Evolutionary conservation across 2,888 invertebrate genomes (phyloP).

Genomic region (Rhimphoctona megacephalus): DNA sequence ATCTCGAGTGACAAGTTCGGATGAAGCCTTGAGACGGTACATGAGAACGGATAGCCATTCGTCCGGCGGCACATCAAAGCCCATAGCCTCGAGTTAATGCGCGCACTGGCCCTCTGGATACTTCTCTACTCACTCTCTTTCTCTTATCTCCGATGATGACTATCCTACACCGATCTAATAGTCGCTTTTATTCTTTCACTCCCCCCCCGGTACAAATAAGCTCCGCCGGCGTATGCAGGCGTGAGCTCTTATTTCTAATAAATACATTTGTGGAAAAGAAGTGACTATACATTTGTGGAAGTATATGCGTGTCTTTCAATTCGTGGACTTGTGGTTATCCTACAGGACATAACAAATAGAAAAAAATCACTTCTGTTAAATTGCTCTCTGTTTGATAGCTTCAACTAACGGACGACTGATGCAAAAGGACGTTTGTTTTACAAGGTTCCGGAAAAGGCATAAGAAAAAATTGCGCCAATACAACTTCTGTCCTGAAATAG

Average conservation of each 20-base stretch:
- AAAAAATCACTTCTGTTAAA: neutral
- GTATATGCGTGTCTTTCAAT: neutral
- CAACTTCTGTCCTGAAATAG: neutral
- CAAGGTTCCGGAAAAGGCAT: neutral
- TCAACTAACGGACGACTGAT: neutral
- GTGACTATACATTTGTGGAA: neutral
- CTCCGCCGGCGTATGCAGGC: neutral
- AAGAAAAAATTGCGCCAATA: neutral
- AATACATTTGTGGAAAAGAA: neutral
- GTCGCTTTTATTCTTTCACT: constrained; percentile 33
- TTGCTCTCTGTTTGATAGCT: neutral
- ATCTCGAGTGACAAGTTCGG: constrained; percentile 81
- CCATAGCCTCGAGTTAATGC: constrained; percentile 73
- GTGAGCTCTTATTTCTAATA: neutral
- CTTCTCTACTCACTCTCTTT: constrained; percentile 42
- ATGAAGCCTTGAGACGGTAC: constrained; percentile 73
- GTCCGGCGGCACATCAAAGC: constrained; percentile 82
- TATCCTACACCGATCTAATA: constrained; percentile 50
- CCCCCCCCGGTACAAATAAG: constrained; percentile 13
- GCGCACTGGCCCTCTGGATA: constrained; percentile 50
- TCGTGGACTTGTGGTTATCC: neutral
- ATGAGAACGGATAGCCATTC: constrained; percentile 75
- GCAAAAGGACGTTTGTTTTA: neutral
- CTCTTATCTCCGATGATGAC: constrained; percentile 29
- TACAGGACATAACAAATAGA: neutral